phyloP scores from a whole-genome alignment of 2,113 vertebrate genomes.

The Probosciger aterrimus region DNA sequence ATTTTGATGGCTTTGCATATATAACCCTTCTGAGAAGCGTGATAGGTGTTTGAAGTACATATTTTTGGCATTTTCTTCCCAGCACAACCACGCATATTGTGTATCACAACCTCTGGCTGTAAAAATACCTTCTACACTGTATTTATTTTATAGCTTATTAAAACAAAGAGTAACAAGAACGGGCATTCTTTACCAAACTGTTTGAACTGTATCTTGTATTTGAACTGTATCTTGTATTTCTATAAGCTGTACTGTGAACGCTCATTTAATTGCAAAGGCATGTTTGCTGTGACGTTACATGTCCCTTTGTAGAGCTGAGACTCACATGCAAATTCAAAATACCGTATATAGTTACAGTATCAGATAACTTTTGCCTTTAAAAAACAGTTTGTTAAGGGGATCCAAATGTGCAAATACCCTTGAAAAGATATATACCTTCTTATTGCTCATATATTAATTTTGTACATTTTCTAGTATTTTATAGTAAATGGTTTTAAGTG shows the following conservation, averaged over 20 bases:
- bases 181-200: background rate
- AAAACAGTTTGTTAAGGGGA: background rate
- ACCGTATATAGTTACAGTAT: background rate
- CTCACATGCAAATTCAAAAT: background rate
- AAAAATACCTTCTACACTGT: background rate
- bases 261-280: background rate
- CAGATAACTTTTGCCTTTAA: background rate
- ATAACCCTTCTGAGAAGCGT: background rate
- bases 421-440: background rate
- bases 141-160: slow-evolving; percentile 14
- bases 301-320: background rate
- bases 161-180: background rate
- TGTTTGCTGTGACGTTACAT: background rate
- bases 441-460: background rate
- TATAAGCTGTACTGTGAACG: background rate
- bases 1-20: background rate
- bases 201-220: background rate
- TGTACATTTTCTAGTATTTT: background rate
- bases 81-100: background rate
- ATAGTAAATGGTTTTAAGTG: background rate
- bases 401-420: background rate
- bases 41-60: background rate
- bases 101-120: background rate
- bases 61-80: background rate
- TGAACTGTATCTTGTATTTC: background rate